Base-by-base conservation (phyloP, 2,797 vertebrate genomes). In the Octomys mimax region DNA sequence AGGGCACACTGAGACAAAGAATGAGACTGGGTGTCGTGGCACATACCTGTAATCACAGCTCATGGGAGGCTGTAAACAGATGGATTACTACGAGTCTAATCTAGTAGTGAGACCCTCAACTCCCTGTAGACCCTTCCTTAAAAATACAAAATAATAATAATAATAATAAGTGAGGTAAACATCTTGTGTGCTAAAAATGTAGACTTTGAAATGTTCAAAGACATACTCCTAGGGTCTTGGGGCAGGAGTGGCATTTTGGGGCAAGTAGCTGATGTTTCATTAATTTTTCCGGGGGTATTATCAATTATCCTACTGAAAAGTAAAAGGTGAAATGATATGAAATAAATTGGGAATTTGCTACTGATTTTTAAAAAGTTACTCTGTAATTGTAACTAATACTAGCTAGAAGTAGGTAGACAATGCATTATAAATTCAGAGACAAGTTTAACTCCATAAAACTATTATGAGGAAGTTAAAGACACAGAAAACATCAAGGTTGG, bases 381-480 rank as follows among this genome's bases (percentile, higher is more conserved):
- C 36, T 85, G 10, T 70, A 71, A 70, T 26, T 66, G 2, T 24
- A 88, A 84, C 19, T 49, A 88, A 89, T 7, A 21, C 46, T 87
- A 62, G 19, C 39, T 18, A 64, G 42, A 90, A 86, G 57, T 33
- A 28, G 18, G 16, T 18, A 87, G 14, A 14, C 36, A 91, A 71
- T 73, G 66, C 66, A 78, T 49, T 59, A 64, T 49, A 89, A 89
- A 92, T 73, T 79, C 3, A 78, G 95, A 96, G 75, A 22, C 49
- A 92, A 39, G 24, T 39, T 95, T 66, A 92, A 73, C 49, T 89
- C 87, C 75, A 33, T 46, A 73, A 87, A 90, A 85, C 57, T n/a
- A 90, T 22, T 70, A 95, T 57, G 52, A 96, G 68, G 75, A 96
- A 94, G 78, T 94, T 75, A 64, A 61, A 93, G 96, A 87, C 24